phyloP scores from a whole-genome alignment of 2,888 invertebrate genomes.

The Phaedon cochleariae region DNA sequence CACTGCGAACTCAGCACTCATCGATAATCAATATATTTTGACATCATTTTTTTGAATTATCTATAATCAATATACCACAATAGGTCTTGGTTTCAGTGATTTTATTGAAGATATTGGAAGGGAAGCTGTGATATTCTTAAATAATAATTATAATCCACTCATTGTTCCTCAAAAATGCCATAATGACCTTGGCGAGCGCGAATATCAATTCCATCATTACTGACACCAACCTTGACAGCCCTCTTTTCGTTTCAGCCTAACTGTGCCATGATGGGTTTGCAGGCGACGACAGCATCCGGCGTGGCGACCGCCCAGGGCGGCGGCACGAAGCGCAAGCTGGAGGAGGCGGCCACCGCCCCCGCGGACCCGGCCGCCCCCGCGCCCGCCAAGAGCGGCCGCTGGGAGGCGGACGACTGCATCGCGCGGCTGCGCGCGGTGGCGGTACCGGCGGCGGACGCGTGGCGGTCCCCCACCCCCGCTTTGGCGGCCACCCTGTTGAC shows the following conservation, averaged over 20 bases:
- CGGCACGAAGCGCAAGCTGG: constrained; percentile 70
- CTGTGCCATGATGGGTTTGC: constrained; percentile 80
- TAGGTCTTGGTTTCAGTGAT: too few relatives aligned
- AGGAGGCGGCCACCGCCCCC: constrained; percentile 65
- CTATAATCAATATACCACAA: too few relatives aligned
- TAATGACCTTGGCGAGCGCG: too few relatives aligned
- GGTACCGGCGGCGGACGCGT: constrained; percentile 69
- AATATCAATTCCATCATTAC: too few relatives aligned
- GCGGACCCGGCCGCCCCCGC: constrained; percentile 57
- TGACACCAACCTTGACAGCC: too few relatives aligned
- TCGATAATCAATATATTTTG: too few relatives aligned
- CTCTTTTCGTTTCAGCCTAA: constrained; percentile 59
- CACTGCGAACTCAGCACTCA: too few relatives aligned
- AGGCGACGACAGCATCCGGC: constrained; percentile 70
- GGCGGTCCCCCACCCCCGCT: constrained; percentile 64
- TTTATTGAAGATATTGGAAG: too few relatives aligned
- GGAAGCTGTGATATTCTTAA: too few relatives aligned
- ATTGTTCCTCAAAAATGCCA: too few relatives aligned
- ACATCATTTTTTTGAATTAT: too few relatives aligned
- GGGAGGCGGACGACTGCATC: constrained; percentile 67
- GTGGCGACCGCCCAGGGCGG: constrained; percentile 29
- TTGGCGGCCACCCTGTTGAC: constrained; percentile 57
- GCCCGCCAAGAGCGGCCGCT: constrained; percentile 67
- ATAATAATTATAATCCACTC: too few relatives aligned
- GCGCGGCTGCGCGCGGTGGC: constrained; percentile 77